Evolutionary conservation across 2,888 invertebrate genomes (phyloP), one percentile per base, ranked within the genome.

Genomic region (Phasia obesa): DNA sequence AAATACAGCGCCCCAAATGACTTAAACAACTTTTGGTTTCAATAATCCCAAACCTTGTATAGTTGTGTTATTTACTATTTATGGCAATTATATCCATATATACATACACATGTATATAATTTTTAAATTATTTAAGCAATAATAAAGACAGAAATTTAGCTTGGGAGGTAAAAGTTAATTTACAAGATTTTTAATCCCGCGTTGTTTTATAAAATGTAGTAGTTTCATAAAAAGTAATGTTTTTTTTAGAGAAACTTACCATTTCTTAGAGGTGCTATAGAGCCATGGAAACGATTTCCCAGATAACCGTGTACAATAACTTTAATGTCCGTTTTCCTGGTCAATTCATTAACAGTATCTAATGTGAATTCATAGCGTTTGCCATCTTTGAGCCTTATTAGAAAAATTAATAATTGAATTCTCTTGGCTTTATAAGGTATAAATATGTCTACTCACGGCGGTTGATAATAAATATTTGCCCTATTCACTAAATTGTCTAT

Each of bases 221-320:
- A n/a, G n/a, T n/a, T n/a, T n/a, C n/a, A n/a, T n/a, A n/a, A n/a
- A n/a, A n/a, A n/a, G n/a, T n/a, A n/a, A n/a, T n/a, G n/a, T n/a
- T 11, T 42, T n/a, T 13, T 42, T 38, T 4, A 15, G 7, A n/a
- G 27, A 44, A 59, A 51, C 31, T 87, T 67, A 89, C 89, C 89
- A 83, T 89, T 89, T 4, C 84, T 65, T 2, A 91, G 69, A 4
- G 91, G 90, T 59, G 84, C 85, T 15, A 90, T 87, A 11, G 91
- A 88, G 19, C 70, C 83, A 76, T 91, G 90, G 17, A 85, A 87
- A 23, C 89, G 87, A 17, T 88, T 88, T 3, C 88, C 91, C 3
- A 88, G 59, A 79, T 87, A 91, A 0, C 91, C 91, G 53, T 91
- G 91, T 11, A 91, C 86, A 31, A 91, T 88, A 6, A 91, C 62